These are phyloP conservation scores for Dryadula phaetusa DNA, from an alignment of 2,888 invertebrate genomes.

Conservation along the genomic window DNA sequence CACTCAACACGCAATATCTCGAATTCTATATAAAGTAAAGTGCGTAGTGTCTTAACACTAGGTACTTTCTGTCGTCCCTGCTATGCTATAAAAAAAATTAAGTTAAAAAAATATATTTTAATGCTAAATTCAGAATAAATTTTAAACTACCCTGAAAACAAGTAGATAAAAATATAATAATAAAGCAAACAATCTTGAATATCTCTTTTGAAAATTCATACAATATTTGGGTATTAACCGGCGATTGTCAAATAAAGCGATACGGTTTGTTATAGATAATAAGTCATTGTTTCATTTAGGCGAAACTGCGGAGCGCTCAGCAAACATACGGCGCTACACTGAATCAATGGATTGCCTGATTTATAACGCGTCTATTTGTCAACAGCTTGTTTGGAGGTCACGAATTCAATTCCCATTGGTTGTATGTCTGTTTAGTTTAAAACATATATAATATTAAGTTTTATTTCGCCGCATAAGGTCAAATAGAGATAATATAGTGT, in stretches of 20 bases:
- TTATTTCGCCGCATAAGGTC: too few relatives aligned
- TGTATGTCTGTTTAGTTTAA: neutral
- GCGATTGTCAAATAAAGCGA: constrained; percentile 5
- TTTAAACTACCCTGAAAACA: too few relatives aligned
- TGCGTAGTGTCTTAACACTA: too few relatives aligned
- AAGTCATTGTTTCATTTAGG: constrained; percentile 11
- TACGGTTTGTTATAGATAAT: neutral
- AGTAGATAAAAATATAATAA: too few relatives aligned
- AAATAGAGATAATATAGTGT: too few relatives aligned
- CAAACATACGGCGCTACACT: constrained; percentile 6
- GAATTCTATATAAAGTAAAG: too few relatives aligned
- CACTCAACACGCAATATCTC: too few relatives aligned
- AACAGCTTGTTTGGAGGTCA: neutral
- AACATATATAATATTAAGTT: neutral
- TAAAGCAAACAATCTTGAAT: too few relatives aligned
- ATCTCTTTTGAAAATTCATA: neutral
- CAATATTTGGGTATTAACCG: neutral
- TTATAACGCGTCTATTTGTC: constrained; percentile 5
- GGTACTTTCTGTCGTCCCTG: too few relatives aligned
- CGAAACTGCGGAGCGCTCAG: neutral
- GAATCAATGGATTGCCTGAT: neutral
- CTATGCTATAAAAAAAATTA: too few relatives aligned
- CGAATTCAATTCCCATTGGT: neutral
- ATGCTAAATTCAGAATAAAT: too few relatives aligned
- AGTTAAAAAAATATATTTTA: too few relatives aligned